Evolutionary conservation across 2,888 invertebrate species (phyloP).

Genomic region (Ischnura elegans): DNA sequence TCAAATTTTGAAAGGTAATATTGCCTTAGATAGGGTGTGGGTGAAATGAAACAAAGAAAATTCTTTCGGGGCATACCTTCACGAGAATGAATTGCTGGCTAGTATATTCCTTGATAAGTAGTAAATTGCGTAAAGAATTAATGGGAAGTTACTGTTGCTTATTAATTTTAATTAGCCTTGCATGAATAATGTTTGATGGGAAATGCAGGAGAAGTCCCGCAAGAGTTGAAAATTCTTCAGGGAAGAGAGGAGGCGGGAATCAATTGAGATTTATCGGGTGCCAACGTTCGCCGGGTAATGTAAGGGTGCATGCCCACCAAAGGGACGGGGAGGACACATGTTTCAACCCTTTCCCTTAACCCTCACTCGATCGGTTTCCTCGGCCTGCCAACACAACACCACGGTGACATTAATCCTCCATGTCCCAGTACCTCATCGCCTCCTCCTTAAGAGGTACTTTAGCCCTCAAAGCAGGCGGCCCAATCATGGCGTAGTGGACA

Average conservation of each 20-base stretch:
- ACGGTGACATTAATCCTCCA: slow-evolving; percentile 14
- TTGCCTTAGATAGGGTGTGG: too few species aligned
- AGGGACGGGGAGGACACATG: neutral
- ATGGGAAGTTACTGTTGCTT: too few species aligned
- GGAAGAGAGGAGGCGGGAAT: neutral
- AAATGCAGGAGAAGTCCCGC: neutral
- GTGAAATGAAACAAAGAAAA: too few species aligned
- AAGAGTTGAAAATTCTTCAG: neutral
- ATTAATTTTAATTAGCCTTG: too few species aligned
- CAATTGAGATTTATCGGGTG: neutral
- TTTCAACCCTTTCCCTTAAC: neutral
- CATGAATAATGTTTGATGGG: too few species aligned
- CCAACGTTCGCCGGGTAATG: neutral
- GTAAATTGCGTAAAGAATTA: too few species aligned
- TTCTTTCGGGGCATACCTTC: too few species aligned
- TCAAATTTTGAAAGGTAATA: too few species aligned
- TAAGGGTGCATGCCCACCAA: neutral
- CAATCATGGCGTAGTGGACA: neutral
- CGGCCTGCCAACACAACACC: neutral
- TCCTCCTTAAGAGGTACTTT: neutral
- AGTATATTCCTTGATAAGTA: too few species aligned
- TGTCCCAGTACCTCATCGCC: neutral
- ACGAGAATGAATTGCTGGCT: too few species aligned
- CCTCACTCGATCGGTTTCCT: too few species aligned
- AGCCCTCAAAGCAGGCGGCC: neutral